Base-by-base conservation (phyloP, 2,888 invertebrate genomes). In the Masnerella sp. region DNA sequence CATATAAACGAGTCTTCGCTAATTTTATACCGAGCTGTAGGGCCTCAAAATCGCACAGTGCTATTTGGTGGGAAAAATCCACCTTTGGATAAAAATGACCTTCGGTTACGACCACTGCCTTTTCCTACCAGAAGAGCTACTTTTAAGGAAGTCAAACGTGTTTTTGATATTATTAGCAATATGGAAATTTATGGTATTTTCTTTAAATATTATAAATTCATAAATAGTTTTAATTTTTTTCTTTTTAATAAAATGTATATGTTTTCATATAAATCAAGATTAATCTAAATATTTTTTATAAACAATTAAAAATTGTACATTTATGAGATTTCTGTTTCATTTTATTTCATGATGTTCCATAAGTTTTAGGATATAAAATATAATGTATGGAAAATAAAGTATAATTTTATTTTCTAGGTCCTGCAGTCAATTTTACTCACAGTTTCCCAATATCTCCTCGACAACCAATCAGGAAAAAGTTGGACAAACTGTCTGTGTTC, bases 51-150 rank as follows among this genome's bases (percentile, higher is more conserved):
- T 85, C 91, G 93, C 77, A 89, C 90, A 0, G 91, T 94, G 0
- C 87, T 96, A 40, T 96, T 95, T 82, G 90, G 91, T 8, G 94
- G 95, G 0, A 92, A 92, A 83, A 90, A 89, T 58, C 92, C 95
- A 0, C 90, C 93, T 0, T 85, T 96, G 9, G 89, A 90, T 71
- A 90, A 90, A 77, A 90, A 88, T 2, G 94, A 94, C 81, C 79
- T 87, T 0, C 88, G 93, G 68, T 85, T 95, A 5, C 88, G 93
- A 77, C 91, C 90, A 14, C 90, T 96, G 75, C 96, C 96, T 0
- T 95, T 96, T 87, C 92, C 94, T 0, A 96, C 96, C 0, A 89
- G 93, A 77, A 90, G 95, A 78, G 94, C 96, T 0, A 95, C 95
- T 0, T 94, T 92, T 79, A 93, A 91, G 52, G 96, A 96, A 88